Base-by-base conservation (phyloP, 2,113 vertebrate genomes). In the Aptenodytes patagonicus region DNA sequence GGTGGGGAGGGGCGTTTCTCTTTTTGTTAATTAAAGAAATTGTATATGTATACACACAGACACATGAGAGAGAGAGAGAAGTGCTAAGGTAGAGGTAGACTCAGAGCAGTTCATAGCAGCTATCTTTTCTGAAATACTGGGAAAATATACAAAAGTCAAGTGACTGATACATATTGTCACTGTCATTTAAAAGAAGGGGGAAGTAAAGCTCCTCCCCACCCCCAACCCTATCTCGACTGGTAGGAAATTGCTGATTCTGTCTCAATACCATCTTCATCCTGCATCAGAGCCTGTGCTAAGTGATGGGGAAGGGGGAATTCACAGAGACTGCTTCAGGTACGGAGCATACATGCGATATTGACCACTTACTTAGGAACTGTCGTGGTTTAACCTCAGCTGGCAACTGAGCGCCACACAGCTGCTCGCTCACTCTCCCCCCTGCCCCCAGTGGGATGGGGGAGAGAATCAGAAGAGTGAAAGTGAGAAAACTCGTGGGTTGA, bases 281-380 rank as follows among this genome's bases (percentile, higher is more conserved):
- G 24, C 8, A 14, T 64, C 31, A 28, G 65, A 40, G 11, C 17
- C 36, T 57, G 29, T 78, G 38, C 34, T 52, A 10, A 58, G 51
- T 24, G 29, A 42, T 25, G 21, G 21, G 24, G 11, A 75, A 92
- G 40, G 69, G 17, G 13, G 5, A 75, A 0, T 32, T 84, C 34
- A 38, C 22, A 73, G 87, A 57, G 22, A 4, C 44, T 46, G 73
- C 70, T 72, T 68, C 40, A 83, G 44, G 5, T 65, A 3, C 17
- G 84, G 44, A 80, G 54, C 18, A 9, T 32, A 10, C 0, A 0
- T 54, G 46, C 0, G 3, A 7, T 46, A 20, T 0, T 61, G 44
- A 42, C 55, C 26, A 7, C 16, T 66, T 29, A 6, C 32, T 49
- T 49, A 71, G 8, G 79, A 42, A 42, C 42, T 42, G 42, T 42